phyloP scores from a whole-genome alignment of 2,888 invertebrate species.

The Phengaris arion region DNA sequence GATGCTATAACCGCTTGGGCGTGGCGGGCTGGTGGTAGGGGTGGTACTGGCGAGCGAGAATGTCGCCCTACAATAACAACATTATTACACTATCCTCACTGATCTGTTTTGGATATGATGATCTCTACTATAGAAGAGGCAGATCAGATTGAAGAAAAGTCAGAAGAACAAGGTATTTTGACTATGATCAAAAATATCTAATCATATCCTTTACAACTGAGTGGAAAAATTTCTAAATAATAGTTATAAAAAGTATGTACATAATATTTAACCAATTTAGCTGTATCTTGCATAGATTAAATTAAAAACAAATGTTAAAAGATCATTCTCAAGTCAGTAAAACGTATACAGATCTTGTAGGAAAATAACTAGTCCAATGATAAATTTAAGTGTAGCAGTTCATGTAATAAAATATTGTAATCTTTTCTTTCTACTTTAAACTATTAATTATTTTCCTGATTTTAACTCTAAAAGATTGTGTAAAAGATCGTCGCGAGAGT shows the following conservation, averaged over 20 bases:
- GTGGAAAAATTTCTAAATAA: background rate
- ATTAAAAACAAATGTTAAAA: too few species aligned
- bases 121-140: background rate
- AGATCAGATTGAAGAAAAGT: background rate
- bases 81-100: constrained; percentile 70
- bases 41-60: constrained; percentile 72
- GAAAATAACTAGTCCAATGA: background rate
- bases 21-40: constrained; percentile 73
- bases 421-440: too few species aligned
- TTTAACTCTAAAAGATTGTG: background rate
- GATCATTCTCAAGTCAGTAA: background rate
- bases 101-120: constrained; percentile 43
- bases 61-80: constrained; percentile 71
- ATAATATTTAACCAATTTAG: background rate
- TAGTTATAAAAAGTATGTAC: background rate
- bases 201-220: background rate
- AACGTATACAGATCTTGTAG: background rate
- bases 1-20: constrained; percentile 75
- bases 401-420: too few species aligned
- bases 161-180: background rate
- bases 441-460: background rate
- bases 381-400: background rate
- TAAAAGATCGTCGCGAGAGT: background rate
- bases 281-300: background rate
- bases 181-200: background rate